Base-by-base conservation (phyloP, 2,797 vertebrate genomes). In the Tenualosa ilisha region DNA sequence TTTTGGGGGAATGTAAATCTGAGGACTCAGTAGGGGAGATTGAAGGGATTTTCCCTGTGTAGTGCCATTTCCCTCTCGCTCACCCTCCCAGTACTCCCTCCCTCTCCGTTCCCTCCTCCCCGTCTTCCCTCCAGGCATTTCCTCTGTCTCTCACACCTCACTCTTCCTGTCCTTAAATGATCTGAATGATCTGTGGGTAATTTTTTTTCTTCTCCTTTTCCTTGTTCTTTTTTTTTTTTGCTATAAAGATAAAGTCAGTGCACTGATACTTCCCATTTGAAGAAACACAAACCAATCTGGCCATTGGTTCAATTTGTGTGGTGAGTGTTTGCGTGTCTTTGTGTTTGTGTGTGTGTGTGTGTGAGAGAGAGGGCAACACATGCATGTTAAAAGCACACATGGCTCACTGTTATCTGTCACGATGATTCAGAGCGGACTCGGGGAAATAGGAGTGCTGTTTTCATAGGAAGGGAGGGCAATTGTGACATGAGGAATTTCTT, bases 41-140 rank as follows among this genome's bases (percentile, higher is more conserved):
- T 53, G 85, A 87, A 90, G 95, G 96, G 95, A 90, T 95, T 96
- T 96, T 94, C 95, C 95, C 95, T 93, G 26, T 84, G 82, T 89
- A 90, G 93, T 95, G 92, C 93, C 87, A 81, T 63, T 86, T 90
- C 85, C 86, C 84, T 90, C 90, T 79, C 31, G 31, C 92, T 87
- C 88, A 90, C 86, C 90, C 81, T 82, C 81, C 22, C 31, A 61
- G 17, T 68, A 3, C 26, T 12, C 24, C 3, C 26, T 68, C 65
- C 24, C 61, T 65, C 46, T 72, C 68, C 81, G 2, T 26, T 24
- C 12, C 72, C 0, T 86, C 89, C 93, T 94, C 92, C 83, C 83
- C 26, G 85, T 87, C 63, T 51, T 84, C 85, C 84, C 82, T 59
- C 68, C 88, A 79, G 72, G 37, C 72, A 79, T 22, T 79, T 79